Base-by-base conservation (phyloP, 1,140 invertebrate genomes). In the Dreissena polymorpha region DNA sequence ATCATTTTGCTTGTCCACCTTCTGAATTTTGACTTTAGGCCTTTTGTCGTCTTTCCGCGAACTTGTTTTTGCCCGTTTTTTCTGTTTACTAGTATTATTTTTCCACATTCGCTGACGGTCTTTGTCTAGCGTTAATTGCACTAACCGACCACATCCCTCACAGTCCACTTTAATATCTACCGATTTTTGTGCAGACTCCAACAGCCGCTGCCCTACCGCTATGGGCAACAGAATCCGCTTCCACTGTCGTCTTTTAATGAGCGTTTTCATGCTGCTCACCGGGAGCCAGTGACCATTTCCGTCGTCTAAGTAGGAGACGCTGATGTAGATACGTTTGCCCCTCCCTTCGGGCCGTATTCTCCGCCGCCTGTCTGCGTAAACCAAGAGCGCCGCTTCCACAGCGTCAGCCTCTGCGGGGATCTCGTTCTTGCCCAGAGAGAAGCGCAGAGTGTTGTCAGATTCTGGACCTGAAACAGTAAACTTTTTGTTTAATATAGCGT, bases 171-270 rank as follows among this genome's bases (percentile, higher is more conserved):
- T 83, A 27, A 83, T 55, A 27, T 74, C 72, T 14, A 83, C 12
- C 10, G 25, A 18, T 60, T 23, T 68, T 3, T 75, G 3, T 1
- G 73, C 71, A 12, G 71, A 75, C 0, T 83, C 80, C 69, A 83
- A 51, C 55, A 83, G 16, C 18, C 57, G 51, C 27, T 83, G 80
- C 6, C 60, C 80, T 23, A 70, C 21, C 25, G 55, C 63, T 51
- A 83, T 65, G 7, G 80, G 80, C 23, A 83, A 67, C 64, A 71
- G 68, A 49, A 83, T 67, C n/a, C 72, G 60, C 51, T 83, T 74
- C 80, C 80, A 83, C n/a, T 65, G 71, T 13, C 51, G 29, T 60
- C 75, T 74, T 49, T 83, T 83, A 12, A 83, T 72, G 68, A 70
- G 70, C 16, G 80, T 83, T 39, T 29, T 60, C 50, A 83, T 23